Base-by-base conservation (phyloP, 2,113 vertebrate genomes). In the Corynorhinus townsendii region DNA sequence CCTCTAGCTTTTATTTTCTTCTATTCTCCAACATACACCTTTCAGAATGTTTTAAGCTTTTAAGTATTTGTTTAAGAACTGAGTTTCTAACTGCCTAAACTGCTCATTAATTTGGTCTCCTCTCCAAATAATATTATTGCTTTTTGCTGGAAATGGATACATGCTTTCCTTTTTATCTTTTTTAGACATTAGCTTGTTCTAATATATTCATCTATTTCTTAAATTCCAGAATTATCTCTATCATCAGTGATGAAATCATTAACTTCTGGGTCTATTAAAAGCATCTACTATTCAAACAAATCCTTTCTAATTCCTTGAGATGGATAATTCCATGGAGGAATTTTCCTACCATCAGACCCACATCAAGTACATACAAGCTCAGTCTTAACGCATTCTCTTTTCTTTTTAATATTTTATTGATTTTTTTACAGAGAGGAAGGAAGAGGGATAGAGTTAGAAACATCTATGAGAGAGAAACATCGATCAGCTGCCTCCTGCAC, bases 221-320 rank as follows among this genome's bases (percentile, higher is more conserved):
- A 94, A 81, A 64, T 75, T 85, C 8, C 24, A 87, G 33, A 73
- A 56, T 82, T 38, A 76, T 86, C 59, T 92, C 82, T 66, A 72
- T 19, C 19, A 80, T 6, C 66, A 86, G 40, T 7, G 47, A 82
- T 77, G 47, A 96, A 90, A 92, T 85, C 24, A 83, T 17, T 89
- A 52, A 64, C 82, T 59, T 90, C 10, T 71, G 47, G 84, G 19
- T 90, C 87, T 88, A 93, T 38, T 87, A 16, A 56, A 90, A 95
- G 5, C 2, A 80, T 26, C n/a, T 62, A 81, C 10, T 86, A 0
- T 49, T 94, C 49, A 73, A 89, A 94, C 20, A 91, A 82, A 82
- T 68, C 11, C 40, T 64, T 93, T 43, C 72, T 9, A 75, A 26
- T 35, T 80, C n/a, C 11, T 49, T 81, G 11, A 8, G 26, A 40